A percentile compares a stretch with the other conserved stretches of the same genome.
phyloP scores from a whole-genome alignment of 1,140 invertebrate genomes.

The Zophobas morio region DNA sequence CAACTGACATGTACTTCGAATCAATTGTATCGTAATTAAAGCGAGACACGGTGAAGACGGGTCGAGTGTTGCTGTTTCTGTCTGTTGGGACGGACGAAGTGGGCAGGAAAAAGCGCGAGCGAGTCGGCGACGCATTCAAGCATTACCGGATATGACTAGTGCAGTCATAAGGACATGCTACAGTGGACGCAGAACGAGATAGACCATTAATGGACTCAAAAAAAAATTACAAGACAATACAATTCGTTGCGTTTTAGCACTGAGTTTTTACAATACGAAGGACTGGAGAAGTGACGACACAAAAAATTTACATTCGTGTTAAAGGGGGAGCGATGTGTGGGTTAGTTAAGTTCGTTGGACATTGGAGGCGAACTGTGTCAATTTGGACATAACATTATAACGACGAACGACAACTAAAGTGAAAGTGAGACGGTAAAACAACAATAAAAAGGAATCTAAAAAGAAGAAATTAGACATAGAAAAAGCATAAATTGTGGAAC shows the following conservation, averaged over 20 bases:
- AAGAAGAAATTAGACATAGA: too few species aligned
- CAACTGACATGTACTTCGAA: conserved; percentile 61
- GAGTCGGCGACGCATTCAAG: conserved; percentile 41
- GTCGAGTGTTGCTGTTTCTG: conserved; percentile 2
- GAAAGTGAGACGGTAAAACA: too few species aligned
- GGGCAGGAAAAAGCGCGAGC: conserved; percentile 12
- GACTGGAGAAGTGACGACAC: too few species aligned
- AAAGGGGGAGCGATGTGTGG: too few species aligned
- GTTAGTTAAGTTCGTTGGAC: too few species aligned
- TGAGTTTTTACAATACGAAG: too few species aligned
- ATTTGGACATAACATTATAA: too few species aligned
- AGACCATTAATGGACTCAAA: conserved; percentile 46
- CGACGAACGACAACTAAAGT: too few species aligned
- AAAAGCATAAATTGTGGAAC: too few species aligned
- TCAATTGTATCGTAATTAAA: conserved; percentile 56
- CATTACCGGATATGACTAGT: conserved; percentile 50
- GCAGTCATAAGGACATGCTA: conserved; percentile 49
- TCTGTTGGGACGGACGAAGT: background rate
- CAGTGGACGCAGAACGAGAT: conserved; percentile 44
- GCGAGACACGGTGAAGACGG: conserved; percentile 12
- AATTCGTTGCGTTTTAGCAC: background rate
- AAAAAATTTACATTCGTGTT: too few species aligned
- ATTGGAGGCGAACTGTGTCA: too few species aligned
- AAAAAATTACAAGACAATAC: conserved; percentile 27
- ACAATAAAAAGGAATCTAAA: too few species aligned